Evolutionary conservation across 2,797 vertebrate species (phyloP).

Genomic region (Antennarius maculatus): DNA sequence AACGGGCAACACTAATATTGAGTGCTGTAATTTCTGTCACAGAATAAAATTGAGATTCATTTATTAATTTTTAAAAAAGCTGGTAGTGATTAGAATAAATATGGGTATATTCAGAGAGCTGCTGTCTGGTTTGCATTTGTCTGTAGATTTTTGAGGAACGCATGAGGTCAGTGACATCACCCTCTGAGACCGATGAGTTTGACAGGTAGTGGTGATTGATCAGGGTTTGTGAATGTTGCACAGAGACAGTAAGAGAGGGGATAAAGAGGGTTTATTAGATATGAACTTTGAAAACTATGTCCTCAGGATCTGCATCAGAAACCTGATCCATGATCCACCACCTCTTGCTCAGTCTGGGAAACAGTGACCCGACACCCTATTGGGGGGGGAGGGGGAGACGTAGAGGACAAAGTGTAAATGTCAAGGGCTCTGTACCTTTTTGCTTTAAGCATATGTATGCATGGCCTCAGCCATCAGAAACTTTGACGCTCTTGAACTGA

Average conservation of each 20-base stretch:
- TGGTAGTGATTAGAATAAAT: conserved; percentile 1
- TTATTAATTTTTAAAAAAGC: neutral
- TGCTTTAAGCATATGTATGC: neutral
- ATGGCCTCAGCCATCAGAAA: conserved; percentile 1
- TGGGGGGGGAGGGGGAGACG: neutral
- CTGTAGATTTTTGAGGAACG: conserved; percentile 61
- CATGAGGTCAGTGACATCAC: conserved; percentile 42
- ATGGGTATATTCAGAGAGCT: conserved; percentile 1
- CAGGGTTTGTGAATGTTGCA: conserved; percentile 46
- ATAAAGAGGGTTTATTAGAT: conserved; percentile 2
- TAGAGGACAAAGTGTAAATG: neutral
- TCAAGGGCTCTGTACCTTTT: neutral
- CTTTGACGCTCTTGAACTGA: neutral
- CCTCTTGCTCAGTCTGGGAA: neutral
- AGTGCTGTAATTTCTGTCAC: conserved; percentile 27
- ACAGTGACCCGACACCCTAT: neutral
- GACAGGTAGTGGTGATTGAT: conserved; percentile 63
- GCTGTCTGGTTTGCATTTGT: conserved; percentile 55
- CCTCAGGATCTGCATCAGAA: conserved; percentile 27
- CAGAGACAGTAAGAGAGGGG: conserved; percentile 20
- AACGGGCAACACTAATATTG: conserved; percentile 41
- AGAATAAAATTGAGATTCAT: conserved; percentile 15
- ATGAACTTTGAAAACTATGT: conserved; percentile 7
- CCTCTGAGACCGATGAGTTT: conserved; percentile 58
- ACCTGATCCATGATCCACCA: neutral